Base-by-base conservation (phyloP, 2,888 invertebrate genomes). In the Plagiodera versicolora region DNA sequence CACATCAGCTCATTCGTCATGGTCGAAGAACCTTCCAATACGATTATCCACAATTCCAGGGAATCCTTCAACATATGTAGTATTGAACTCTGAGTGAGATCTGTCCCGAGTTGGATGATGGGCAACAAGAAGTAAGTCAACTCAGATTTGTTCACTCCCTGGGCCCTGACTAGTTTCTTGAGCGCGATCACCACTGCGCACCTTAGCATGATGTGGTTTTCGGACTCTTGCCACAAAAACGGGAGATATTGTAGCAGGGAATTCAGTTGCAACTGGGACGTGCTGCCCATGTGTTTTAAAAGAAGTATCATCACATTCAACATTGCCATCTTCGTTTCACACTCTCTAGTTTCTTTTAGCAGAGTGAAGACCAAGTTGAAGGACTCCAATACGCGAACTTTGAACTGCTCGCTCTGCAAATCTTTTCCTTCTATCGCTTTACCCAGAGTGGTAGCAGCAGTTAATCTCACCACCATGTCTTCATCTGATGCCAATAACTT, bases 41-140 rank as follows among this genome's bases (percentile, higher is more conserved):
- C 86, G 0, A 91, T 90, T 56, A 90, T 83, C 95, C 97, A 97
- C 60, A 98, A 83, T 69, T 94, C 92, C 39, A 97, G 81, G 1
- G 95, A 95, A 77, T 98, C 97, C 79, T 96, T 96, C 69, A 95
- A 81, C 54, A 97, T 84, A 79, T 97, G 97, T 55, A 97, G 91
- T 77, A 95, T 92, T 0, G 90, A 86, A 56, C 89, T 86, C 75
- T 92, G 89, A 64, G 86, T 84, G 0, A 91, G 84, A 73, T 94
- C 91, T 0, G 95, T 94, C 59, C 91, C 90, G 62, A 89, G 77
- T 63, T 85, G 85, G 63, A 93, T 87, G 52, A 92, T 88, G 76
- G 78, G 84, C 61, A 89, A 79, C 17, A 89, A 82, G 82, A 89
- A 89, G 6, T 86, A 86, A 16, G 85, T 83, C 70, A 89, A 81